A percentile compares a stretch with the other conserved stretches of the same genome.
These are phyloP conservation scores for Stenurella melanura DNA, from an alignment of 2,888 invertebrate genomes.

Conservation along the genomic window DNA sequence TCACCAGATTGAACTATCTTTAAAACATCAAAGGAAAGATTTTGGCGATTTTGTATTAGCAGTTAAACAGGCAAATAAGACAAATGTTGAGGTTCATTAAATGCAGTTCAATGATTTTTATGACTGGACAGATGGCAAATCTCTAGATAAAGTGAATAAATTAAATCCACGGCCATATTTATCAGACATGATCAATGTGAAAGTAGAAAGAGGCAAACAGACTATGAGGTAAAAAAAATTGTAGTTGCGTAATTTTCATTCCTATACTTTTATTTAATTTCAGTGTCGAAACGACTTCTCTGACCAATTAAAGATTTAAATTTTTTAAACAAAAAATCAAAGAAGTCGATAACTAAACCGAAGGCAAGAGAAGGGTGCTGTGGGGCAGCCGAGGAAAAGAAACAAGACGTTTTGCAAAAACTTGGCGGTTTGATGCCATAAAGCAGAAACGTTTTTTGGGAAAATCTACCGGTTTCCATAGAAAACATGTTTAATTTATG, in stretches of 20 bases:
- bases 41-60: neutral
- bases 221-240: neutral
- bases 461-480: neutral
- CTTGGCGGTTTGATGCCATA: neutral
- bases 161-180: too few species aligned
- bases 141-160: neutral
- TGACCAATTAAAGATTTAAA: neutral
- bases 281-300: slow-evolving; percentile 1
- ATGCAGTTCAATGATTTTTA: neutral
- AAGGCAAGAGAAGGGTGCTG: neutral
- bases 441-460: neutral
- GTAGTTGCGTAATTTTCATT: too few species aligned
- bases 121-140: neutral
- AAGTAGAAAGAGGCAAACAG: neutral
- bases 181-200: too few species aligned
- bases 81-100: neutral
- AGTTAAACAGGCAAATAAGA: neutral
- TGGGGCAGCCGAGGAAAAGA: neutral
- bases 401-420: neutral
- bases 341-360: neutral
- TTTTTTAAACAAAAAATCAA: neutral
- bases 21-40: neutral
- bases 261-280: neutral
- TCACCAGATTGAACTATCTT: neutral
- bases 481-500: too few species aligned